Evolutionary conservation across 1,140 invertebrate genomes (phyloP).

Genomic region (Anastatus disparis): DNA sequence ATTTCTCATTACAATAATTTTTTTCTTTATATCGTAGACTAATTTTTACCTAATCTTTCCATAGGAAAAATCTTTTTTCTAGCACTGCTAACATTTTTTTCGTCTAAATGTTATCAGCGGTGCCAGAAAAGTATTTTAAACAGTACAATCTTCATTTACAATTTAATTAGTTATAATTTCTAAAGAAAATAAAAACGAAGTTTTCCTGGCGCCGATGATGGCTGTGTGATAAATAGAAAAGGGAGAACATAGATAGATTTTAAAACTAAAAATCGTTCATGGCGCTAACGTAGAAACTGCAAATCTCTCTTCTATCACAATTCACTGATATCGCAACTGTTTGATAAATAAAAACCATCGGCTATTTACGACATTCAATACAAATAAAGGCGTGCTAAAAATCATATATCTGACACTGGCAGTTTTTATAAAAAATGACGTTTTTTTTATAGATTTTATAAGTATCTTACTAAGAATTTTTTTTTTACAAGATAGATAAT

Average conservation of each 20-base stretch:
- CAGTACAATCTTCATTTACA: constrained; percentile 31
- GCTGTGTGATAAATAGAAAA: constrained; percentile 10
- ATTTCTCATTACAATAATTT: constrained; percentile 21
- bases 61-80: constrained; percentile 39
- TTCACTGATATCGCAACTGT: constrained; percentile 32
- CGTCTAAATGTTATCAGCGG: constrained; percentile 23
- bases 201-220: background rate
- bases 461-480: constrained; percentile 2
- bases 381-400: constrained; percentile 3
- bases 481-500: background rate
- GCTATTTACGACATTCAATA: background rate
- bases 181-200: background rate
- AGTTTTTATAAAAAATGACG: constrained; percentile 25
- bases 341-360: constrained; percentile 27
- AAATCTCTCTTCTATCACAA: constrained; percentile 38
- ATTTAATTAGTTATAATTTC: constrained; percentile 12
- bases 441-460: constrained; percentile 21
- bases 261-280: constrained; percentile 10
- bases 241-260: constrained; percentile 8
- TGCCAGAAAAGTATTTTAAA: constrained; percentile 32
- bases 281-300: constrained; percentile 22
- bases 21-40: constrained; percentile 12
- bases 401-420: constrained; percentile 19
- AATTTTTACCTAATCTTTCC: constrained; percentile 33
- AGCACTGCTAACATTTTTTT: constrained; percentile 30